Evolutionary conservation across 2,797 vertebrate species (phyloP).

Genomic region (Lateolabrax maculatus): DNA sequence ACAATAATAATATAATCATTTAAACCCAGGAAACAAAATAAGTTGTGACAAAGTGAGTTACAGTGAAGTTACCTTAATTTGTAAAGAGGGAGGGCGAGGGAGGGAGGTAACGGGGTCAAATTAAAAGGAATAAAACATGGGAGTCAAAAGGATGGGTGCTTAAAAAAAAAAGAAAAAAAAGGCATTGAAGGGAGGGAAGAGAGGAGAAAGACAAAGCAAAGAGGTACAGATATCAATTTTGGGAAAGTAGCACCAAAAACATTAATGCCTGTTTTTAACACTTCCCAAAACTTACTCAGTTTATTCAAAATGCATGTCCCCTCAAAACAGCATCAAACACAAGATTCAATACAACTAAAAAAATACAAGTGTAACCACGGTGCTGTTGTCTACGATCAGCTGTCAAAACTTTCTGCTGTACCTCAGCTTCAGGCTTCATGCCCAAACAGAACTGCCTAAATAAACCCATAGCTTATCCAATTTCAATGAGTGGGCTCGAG

Average conservation of each 20-base stretch:
- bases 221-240: conserved; percentile 80
- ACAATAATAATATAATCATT: conserved; percentile 79
- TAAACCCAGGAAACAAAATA: conserved; percentile 84
- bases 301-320: conserved; percentile 78
- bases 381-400: conserved; percentile 65
- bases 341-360: conserved; percentile 77
- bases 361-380: conserved; percentile 76
- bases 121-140: conserved; percentile 55
- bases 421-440: conserved; percentile 44
- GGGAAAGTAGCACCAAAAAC: conserved; percentile 91
- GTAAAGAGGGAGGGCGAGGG: conserved; percentile 56
- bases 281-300: conserved; percentile 81
- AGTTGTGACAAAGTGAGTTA: conserved; percentile 83
- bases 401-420: conserved; percentile 52
- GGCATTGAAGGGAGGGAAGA: conserved; percentile 32
- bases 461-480: conserved; percentile 63
- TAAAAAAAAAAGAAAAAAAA: conserved; percentile 21
- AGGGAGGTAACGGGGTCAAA: conserved; percentile 27
- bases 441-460: conserved; percentile 52
- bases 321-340: conserved; percentile 78
- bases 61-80: conserved; percentile 84
- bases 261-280: conserved; percentile 84
- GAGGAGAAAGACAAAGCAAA: conserved; percentile 56
- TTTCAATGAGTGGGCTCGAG: conserved; percentile 40
- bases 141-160: conserved; percentile 48